These are phyloP conservation scores for Percopsis omiscomaycus DNA, from an alignment of 2,797 vertebrate species.

Conservation along the genomic window DNA sequence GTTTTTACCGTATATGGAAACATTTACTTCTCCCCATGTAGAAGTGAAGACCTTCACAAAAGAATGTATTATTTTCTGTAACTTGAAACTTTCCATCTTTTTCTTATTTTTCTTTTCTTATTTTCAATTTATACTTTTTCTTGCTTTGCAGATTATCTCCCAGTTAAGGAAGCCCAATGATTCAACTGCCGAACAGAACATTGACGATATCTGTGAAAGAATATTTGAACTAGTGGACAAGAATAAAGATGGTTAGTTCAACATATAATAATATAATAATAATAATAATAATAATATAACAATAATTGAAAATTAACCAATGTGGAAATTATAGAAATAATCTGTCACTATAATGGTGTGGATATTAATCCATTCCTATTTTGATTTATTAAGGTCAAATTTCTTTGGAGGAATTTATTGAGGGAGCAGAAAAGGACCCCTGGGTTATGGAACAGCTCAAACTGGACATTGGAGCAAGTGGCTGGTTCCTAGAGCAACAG, in stretches of 20 bases:
- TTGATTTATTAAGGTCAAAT: constrained; percentile 61
- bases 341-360: background rate
- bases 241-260: constrained; percentile 72
- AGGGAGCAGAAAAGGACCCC: constrained; percentile 71
- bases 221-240: constrained; percentile 76
- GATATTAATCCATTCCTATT: background rate
- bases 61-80: no score
- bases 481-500: constrained; percentile 66
- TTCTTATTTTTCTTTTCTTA: background rate
- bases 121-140: background rate
- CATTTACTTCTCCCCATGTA: no score
- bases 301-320: background rate
- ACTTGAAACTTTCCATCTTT: no score
- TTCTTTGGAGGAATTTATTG: constrained; percentile 72
- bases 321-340: background rate
- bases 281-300: background rate
- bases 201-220: constrained; percentile 66
- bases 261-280: background rate
- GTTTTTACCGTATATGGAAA: no score
- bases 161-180: constrained; percentile 58
- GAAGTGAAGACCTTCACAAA: no score
- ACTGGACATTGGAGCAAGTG: constrained; percentile 63
- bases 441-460: constrained; percentile 77
- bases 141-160: constrained; percentile 64
- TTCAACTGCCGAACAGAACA: constrained; percentile 10